phyloP scores from a whole-genome alignment of 2,797 vertebrate genomes.

The Macroramphosus scolopax region DNA sequence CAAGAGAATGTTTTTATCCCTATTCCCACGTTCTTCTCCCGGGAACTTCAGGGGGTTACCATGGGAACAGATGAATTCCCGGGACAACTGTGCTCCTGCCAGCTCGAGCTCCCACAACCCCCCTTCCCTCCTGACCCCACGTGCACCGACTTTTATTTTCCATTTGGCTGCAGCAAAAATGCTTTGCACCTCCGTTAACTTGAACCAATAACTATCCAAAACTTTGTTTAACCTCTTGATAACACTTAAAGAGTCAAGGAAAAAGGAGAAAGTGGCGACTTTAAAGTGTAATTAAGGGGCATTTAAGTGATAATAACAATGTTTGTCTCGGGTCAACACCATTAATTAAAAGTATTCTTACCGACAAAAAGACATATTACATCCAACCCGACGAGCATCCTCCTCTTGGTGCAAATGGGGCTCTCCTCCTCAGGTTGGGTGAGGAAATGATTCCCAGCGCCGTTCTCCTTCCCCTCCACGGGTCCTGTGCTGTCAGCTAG shows the following conservation, averaged over 20 bases:
- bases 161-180: conserved; percentile 54
- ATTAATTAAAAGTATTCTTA: conserved; percentile 67
- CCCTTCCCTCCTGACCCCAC: too few species aligned
- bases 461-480: conserved; percentile 76
- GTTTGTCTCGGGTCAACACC: too few species aligned
- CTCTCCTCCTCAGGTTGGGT: conserved; percentile 44
- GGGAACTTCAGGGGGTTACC: conserved; percentile 66
- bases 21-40: conserved; percentile 71
- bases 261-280: too few species aligned
- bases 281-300: too few species aligned
- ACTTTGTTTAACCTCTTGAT: neutral
- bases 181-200: conserved; percentile 45
- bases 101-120: conserved; percentile 42
- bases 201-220: too few species aligned
- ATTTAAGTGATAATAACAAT: too few species aligned
- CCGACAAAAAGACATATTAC: conserved; percentile 77
- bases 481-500: conserved; percentile 65
- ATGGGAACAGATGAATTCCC: conserved; percentile 77
- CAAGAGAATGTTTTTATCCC: conserved; percentile 53
- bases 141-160: too few species aligned
- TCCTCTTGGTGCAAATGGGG: conserved; percentile 71
- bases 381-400: conserved; percentile 80
- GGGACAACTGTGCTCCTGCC: conserved; percentile 64
- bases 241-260: too few species aligned
- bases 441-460: conserved; percentile 66